Percentiles rank a stretch among this genome's conserved stretches.
Conservation (phyloP, 1,140 invertebrate species). For the Zaprionus ornatus region DNA sequence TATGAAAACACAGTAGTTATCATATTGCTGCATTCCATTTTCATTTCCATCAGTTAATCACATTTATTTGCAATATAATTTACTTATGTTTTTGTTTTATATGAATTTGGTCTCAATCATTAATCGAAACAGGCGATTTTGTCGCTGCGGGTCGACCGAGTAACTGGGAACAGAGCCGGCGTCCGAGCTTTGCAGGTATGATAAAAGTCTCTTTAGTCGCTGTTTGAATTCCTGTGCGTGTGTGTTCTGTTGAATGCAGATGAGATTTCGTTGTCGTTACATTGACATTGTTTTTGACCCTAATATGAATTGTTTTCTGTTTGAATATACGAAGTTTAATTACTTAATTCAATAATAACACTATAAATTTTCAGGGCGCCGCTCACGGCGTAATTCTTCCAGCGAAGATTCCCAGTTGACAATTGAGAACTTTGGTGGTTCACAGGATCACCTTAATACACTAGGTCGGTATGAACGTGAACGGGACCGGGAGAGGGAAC, state of each 20-base stretch:
- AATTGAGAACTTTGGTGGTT: constrained; percentile 95
- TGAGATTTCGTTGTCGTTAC: constrained; percentile 34
- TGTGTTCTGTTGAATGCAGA: constrained; percentile 42
- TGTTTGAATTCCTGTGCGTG: constrained; percentile 26
- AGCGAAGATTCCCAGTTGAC: constrained; percentile 95
- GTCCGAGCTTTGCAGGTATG: constrained; percentile 89
- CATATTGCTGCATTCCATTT: neutral
- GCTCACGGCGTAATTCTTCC: constrained; percentile 92
- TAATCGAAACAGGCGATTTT: constrained; percentile 83
- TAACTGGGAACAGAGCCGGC: constrained; percentile 91
- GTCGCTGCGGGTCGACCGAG: constrained; percentile 91
- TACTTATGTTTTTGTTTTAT: constrained; percentile 30
- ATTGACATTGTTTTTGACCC: neutral
- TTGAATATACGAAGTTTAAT: neutral
- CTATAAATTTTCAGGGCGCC: constrained; percentile 84
- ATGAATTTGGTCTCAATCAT: constrained; percentile 36
- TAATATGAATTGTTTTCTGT: constrained; percentile 18
- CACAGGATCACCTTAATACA: constrained; percentile 90
- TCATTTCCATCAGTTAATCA: constrained; percentile 15
- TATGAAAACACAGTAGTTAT: neutral
- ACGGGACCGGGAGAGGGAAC: constrained; percentile 70
- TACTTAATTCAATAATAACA: neutral
- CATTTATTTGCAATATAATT: constrained; percentile 28
- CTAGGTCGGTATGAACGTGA: constrained; percentile 85
- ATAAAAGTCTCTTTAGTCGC: constrained; percentile 44